phyloP scores from a whole-genome alignment of 35 echinoderm and acorn worm species.

The Holothuria glaberrima region DNA sequence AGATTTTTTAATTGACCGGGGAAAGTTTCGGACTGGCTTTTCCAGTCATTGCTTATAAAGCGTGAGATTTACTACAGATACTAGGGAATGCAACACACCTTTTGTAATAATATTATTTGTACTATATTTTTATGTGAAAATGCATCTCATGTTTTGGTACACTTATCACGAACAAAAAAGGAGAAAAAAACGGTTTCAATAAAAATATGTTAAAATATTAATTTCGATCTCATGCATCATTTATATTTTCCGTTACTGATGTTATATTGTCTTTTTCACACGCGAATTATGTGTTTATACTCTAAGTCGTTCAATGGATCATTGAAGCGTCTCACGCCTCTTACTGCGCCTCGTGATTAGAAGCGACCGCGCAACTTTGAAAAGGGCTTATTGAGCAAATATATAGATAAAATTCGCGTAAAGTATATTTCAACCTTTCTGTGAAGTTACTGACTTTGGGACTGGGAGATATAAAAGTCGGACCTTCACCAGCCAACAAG shows the following conservation, averaged over 20 bases:
- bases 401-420: too few relatives aligned
- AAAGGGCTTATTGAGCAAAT: too few relatives aligned
- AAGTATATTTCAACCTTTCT: too few relatives aligned
- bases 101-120: slow-evolving; percentile 59
- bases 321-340: too few relatives aligned
- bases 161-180: slow-evolving; percentile 61
- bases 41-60: slow-evolving; percentile 36
- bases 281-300: too few relatives aligned
- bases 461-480: too few relatives aligned
- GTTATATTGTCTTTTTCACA: too few relatives aligned
- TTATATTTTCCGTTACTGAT: neutral
- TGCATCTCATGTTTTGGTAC: slow-evolving; percentile 59
- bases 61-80: slow-evolving; percentile 6
- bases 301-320: too few relatives aligned
- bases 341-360: too few relatives aligned
- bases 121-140: slow-evolving; percentile 62
- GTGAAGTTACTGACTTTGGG: too few relatives aligned
- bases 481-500: too few relatives aligned
- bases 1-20: slow-evolving; percentile 42
- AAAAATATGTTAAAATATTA: slow-evolving; percentile 38
- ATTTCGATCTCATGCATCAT: neutral
- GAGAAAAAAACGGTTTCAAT: slow-evolving; percentile 47
- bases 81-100: slow-evolving; percentile 48
- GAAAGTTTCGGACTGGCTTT: neutral
- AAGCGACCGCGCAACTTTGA: too few relatives aligned